These are phyloP conservation scores for Coreoperca whiteheadi DNA, from an alignment of 2,113 vertebrate species.

Conservation along the genomic window DNA sequence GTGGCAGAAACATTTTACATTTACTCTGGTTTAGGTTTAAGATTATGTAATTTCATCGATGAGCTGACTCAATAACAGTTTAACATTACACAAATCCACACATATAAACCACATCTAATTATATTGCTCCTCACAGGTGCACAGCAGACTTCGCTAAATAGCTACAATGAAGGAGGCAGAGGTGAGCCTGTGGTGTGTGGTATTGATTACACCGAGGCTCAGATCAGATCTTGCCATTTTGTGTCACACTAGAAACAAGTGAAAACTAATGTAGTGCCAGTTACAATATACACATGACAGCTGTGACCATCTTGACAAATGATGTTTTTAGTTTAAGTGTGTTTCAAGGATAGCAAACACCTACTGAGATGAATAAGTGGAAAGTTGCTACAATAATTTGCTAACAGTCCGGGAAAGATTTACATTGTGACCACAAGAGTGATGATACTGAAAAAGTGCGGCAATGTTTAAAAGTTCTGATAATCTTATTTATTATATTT, in stretches of 20 bases:
- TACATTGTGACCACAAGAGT: neutral
- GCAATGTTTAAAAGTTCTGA: neutral
- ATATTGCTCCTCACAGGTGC: slow-evolving; percentile 59
- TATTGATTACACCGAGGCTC: neutral
- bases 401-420: neutral
- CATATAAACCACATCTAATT: slow-evolving; percentile 34
- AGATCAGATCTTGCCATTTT: neutral
- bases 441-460: neutral
- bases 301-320: slow-evolving; percentile 1
- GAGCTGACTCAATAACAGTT: slow-evolving; percentile 67
- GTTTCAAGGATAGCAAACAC: neutral
- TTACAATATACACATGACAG: neutral
- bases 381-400: neutral
- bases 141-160: slow-evolving; percentile 4
- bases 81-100: slow-evolving; percentile 53
- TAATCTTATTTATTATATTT: neutral
- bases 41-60: slow-evolving; percentile 63
- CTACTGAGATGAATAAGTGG: neutral
- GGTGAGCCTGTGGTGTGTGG: slow-evolving; percentile 17
- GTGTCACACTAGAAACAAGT: neutral
- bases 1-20: slow-evolving; percentile 52
- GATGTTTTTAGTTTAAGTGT: neutral
- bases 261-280: neutral
- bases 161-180: slow-evolving; percentile 4
- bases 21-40: slow-evolving; percentile 30